phyloP scores from a whole-genome alignment of 2,797 vertebrate genomes.

The Coreius guichenoti region DNA sequence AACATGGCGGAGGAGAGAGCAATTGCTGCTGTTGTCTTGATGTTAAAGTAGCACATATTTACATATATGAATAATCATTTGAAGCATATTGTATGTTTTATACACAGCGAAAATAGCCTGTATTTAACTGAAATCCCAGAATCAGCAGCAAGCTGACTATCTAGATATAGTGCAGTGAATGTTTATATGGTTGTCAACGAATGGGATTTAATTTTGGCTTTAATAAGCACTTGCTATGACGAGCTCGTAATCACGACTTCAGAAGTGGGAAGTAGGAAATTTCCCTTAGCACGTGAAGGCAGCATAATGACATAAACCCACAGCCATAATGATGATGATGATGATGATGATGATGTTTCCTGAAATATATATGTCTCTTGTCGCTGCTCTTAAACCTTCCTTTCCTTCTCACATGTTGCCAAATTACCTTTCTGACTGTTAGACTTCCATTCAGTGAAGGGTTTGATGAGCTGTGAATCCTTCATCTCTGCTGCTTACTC shows the following conservation, averaged over 20 bases:
- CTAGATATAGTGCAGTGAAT: neutral
- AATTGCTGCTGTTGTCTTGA: neutral
- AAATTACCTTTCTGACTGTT: slow-evolving; percentile 55
- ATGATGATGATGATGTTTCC: neutral
- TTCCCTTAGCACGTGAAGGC: neutral
- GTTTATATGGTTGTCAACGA: neutral
- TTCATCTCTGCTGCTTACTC: slow-evolving; percentile 53
- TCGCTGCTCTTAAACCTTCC: slow-evolving; percentile 41
- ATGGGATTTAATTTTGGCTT: neutral
- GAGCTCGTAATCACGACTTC: neutral
- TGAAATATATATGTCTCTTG: slow-evolving; percentile 15
- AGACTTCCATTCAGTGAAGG: slow-evolving; percentile 36
- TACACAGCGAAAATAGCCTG: neutral
- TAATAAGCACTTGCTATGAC: neutral
- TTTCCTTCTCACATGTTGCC: slow-evolving; percentile 37
- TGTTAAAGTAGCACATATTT: neutral
- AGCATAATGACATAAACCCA: neutral
- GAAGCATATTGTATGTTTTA: neutral
- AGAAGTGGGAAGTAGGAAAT: neutral
- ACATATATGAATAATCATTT: neutral
- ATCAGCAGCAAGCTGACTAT: neutral
- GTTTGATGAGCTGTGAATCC: slow-evolving; percentile 28
- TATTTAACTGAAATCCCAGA: too few species aligned
- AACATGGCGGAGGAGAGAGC: too few species aligned
- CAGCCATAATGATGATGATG: neutral